A percentile compares a stretch with the other conserved stretches of the same genome.
Evolutionary conservation across 2,113 vertebrate species (phyloP).

Genomic region (Hystrix cristata): DNA sequence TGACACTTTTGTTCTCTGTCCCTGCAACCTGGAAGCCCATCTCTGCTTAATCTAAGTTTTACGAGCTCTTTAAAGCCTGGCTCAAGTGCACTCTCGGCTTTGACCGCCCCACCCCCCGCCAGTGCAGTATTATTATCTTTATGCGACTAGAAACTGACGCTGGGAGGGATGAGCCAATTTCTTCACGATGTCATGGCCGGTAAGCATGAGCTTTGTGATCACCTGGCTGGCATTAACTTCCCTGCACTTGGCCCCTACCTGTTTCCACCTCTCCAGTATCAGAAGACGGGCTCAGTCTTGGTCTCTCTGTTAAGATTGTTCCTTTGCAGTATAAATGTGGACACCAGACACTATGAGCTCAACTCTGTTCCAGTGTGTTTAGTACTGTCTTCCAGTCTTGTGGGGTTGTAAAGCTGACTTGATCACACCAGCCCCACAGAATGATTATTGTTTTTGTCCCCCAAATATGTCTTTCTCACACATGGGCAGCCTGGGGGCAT

Average conservation of each 20-base stretch:
- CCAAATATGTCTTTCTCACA: neutral
- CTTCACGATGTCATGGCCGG: neutral
- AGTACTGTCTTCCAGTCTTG: neutral
- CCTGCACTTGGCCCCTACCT: no score
- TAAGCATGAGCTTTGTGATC: neutral
- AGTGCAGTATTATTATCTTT: neutral
- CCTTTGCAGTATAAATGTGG: neutral
- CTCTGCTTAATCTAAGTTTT: neutral
- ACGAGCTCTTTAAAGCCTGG: neutral
- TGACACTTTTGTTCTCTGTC: neutral
- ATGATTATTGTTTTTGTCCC: neutral
- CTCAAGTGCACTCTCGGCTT: neutral
- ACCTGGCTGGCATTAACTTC: neutral
- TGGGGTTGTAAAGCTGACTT: neutral
- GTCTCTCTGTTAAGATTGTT: accelerated
- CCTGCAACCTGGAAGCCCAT: neutral
- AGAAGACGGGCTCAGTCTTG: neutral
- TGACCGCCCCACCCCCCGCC: neutral
- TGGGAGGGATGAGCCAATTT: neutral
- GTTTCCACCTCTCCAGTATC: neutral
- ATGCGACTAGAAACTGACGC: neutral
- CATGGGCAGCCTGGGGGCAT: neutral
- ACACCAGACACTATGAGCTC: neutral
- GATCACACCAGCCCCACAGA: neutral
- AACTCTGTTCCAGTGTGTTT: neutral